These are phyloP conservation scores for Papilio xuthus DNA, from an alignment of 1,140 invertebrate species.

Conservation along the genomic window DNA sequence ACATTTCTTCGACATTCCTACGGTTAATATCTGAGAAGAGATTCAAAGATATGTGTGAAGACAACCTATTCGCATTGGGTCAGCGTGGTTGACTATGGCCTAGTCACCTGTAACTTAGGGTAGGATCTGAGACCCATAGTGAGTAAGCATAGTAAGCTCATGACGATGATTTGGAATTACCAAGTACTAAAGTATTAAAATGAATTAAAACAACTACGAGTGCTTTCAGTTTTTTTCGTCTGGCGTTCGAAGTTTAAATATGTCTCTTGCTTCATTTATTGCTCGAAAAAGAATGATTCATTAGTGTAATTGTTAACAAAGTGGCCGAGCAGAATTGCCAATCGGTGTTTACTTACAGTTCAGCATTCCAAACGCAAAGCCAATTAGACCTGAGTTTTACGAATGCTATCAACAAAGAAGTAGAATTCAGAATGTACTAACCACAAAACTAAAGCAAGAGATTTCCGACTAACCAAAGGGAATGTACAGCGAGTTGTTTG, in stretches of 20 bases:
- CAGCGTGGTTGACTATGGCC: too few relatives aligned
- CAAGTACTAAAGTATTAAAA: too few relatives aligned
- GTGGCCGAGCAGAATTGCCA: conserved; percentile 32
- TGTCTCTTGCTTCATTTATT: neutral
- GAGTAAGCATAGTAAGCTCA: too few relatives aligned
- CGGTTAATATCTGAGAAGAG: too few relatives aligned
- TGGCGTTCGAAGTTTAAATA: neutral
- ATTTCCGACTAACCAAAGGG: conserved; percentile 66
- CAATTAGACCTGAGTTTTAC: conserved; percentile 65
- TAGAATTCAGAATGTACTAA: conserved; percentile 58
- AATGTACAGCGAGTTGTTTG: conserved; percentile 47
- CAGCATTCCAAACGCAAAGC: conserved; percentile 47
- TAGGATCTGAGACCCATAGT: too few relatives aligned
- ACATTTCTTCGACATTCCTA: too few relatives aligned
- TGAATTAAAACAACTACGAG: neutral
- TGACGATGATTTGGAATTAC: too few relatives aligned
- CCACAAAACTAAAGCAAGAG: conserved; percentile 66
- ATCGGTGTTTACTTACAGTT: conserved; percentile 30
- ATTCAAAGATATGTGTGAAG: too few relatives aligned
- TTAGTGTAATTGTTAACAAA: conserved; percentile 29
- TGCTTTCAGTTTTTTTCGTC: neutral
- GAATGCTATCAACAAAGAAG: conserved; percentile 61
- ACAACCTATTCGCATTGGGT: too few relatives aligned
- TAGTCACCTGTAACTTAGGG: too few relatives aligned
- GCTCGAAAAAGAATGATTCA: conserved; percentile 3